Base-by-base conservation (phyloP, 2,888 invertebrate species). In the Dyspetes luteomarginatus region DNA sequence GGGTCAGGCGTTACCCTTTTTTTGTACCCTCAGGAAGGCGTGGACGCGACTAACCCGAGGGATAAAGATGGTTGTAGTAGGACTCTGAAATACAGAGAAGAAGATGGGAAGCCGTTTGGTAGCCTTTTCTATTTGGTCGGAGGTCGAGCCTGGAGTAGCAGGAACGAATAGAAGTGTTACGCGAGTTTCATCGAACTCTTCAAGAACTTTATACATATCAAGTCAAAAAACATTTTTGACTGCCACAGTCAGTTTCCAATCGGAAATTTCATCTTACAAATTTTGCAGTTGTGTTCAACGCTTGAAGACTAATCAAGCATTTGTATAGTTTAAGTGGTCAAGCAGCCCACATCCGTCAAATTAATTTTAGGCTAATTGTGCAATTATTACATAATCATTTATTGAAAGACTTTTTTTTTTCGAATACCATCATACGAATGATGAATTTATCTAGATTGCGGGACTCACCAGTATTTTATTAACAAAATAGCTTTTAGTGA, bases 1-100 rank as follows among this genome's bases (percentile, higher is more conserved):
- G 91, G 91, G 91, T 91, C 91, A 90, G 85, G 81, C 69, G 76
- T 82, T 89, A 89, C 91, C 91, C 90, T 91, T 91, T 90, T 90
- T 52, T 90, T n/a, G n/a, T 90, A 85, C 85, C 86, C 85, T 84
- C 60, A 68, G 73, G 69, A 64, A 80, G 55, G 36, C 65, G 67
- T 81, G 74, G 75, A 58, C 36, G 19, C 4, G 12, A 50, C 5
- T 55, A 45, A 28, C 1, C 5, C 30, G n/a, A 5, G 30, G 28
- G 50, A 55, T 24, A 5, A 48, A 7, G 45, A 12, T n/a, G 45
- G 67, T 52, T 36, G n/a, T 64, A 19, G 9, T 2, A 30, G 55
- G 3, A 15, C 60, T 52, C 36, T 36, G 19, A 4, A 28, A 41
- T 15, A 45, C 28, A 15, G 12, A 2, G n/a, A n/a, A n/a, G 36